phyloP scores from a whole-genome alignment of 2,888 invertebrate species.

The Galerucella nymphaeae region DNA sequence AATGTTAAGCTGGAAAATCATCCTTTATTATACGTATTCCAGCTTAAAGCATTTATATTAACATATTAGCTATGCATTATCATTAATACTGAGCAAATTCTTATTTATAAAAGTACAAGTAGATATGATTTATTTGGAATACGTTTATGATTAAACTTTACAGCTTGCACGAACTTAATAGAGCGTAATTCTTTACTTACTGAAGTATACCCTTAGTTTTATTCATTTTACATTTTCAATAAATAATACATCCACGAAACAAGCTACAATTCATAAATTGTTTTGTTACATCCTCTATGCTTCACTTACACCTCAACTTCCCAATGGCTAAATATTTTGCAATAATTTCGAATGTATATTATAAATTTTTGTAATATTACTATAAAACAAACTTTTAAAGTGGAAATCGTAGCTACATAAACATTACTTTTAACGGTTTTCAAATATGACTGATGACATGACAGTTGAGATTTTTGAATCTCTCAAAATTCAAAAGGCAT shows the following conservation, averaged over 20 bases:
- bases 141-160: too few species aligned
- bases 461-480: neutral
- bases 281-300: neutral
- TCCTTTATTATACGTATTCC: too few species aligned
- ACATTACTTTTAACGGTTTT: neutral
- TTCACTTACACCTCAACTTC: neutral
- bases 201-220: neutral
- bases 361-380: neutral
- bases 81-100: neutral
- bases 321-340: neutral
- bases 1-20: too few species aligned
- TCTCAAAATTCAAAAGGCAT: too few species aligned
- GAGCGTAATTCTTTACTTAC: neutral
- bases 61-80: neutral
- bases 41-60: too few species aligned
- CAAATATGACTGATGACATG: neutral
- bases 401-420: neutral
- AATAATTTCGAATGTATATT: neutral
- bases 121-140: too few species aligned
- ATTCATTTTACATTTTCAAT: slow-evolving; percentile 1
- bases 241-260: neutral
- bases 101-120: neutral
- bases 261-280: slow-evolving; percentile 1
- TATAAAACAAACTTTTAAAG: too few species aligned
- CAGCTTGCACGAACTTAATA: too few species aligned